Evolutionary conservation across 2,113 vertebrate genomes (phyloP).

Genomic region (Malurus cyaneus): DNA sequence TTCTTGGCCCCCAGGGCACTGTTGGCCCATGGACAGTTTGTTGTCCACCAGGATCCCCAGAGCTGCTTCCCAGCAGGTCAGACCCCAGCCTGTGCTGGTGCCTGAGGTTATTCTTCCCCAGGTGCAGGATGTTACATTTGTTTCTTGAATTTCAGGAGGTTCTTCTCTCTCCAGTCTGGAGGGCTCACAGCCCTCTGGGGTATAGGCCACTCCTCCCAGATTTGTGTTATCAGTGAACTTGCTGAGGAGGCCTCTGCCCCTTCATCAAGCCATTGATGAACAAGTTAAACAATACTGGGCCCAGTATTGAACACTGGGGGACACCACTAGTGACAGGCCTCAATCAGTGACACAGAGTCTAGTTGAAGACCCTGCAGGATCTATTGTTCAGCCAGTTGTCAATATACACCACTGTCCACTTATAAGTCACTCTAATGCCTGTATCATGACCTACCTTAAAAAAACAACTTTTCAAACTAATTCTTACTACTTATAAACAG

Average conservation of each 20-base stretch:
- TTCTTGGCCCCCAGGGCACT: not conserved
- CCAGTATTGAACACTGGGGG: not conserved
- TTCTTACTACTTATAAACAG: not conserved
- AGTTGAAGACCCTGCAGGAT: not conserved
- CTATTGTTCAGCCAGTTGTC: not conserved
- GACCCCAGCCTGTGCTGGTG: not conserved
- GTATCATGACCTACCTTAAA: not conserved
- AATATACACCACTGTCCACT: not conserved
- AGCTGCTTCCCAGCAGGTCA: not conserved
- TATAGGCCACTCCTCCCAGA: accelerated
- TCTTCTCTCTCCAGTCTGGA: not conserved
- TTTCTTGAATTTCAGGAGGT: not conserved
- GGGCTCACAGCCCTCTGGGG: not conserved
- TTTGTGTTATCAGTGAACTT: not conserved
- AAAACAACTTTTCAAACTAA: not conserved
- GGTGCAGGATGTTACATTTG: not conserved
- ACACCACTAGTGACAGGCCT: not conserved
- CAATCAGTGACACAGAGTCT: too few relatives aligned
- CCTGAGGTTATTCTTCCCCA: not conserved
- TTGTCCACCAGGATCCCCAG: too few relatives aligned
- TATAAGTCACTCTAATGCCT: not conserved
- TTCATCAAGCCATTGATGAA: not conserved
- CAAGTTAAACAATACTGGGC: not conserved
- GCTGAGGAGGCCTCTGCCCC: not conserved
- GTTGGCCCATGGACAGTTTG: not conserved